Evolutionary conservation across 1,140 invertebrate genomes (phyloP).

Genomic region (Meteorus sp.): DNA sequence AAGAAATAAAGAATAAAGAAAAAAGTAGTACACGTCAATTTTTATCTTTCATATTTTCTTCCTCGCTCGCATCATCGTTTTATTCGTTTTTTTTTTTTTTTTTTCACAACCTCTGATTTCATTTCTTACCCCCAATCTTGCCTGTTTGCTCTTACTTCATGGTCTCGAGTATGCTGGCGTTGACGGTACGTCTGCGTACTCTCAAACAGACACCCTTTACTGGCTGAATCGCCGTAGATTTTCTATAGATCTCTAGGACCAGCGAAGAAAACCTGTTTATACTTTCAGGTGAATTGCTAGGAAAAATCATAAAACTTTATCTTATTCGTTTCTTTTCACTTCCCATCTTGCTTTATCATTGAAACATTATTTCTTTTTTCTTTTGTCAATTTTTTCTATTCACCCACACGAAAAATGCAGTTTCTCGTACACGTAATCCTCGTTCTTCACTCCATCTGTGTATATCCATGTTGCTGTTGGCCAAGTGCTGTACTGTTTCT

Average conservation of each 20-base stretch:
- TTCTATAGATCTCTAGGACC: slow-evolving; percentile 35
- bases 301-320: slow-evolving; percentile 45
- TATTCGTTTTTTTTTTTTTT: slow-evolving; percentile 9
- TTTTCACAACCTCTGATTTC: slow-evolving; percentile 11
- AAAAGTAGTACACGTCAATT: too few species aligned
- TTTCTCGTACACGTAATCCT: neutral
- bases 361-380: neutral
- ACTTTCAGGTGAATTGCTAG: slow-evolving; percentile 27
- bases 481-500: neutral
- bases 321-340: slow-evolving; percentile 11
- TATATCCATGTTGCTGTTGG: neutral
- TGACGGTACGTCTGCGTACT: neutral
- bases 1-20: too few species aligned
- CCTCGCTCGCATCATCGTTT: neutral
- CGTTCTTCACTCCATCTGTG: neutral
- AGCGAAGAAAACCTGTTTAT: slow-evolving; percentile 38
- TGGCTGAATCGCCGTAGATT: slow-evolving; percentile 45
- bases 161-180: neutral
- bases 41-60: too few species aligned
- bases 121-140: neutral
- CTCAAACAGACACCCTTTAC: slow-evolving; percentile 23
- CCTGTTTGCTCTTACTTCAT: slow-evolving; percentile 1
- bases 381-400: slow-evolving; percentile 1
- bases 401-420: too few species aligned
- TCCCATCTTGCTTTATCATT: neutral